Evolutionary conservation across 1,140 invertebrate species (phyloP).

Genomic region (Saccostrea cuccullata): DNA sequence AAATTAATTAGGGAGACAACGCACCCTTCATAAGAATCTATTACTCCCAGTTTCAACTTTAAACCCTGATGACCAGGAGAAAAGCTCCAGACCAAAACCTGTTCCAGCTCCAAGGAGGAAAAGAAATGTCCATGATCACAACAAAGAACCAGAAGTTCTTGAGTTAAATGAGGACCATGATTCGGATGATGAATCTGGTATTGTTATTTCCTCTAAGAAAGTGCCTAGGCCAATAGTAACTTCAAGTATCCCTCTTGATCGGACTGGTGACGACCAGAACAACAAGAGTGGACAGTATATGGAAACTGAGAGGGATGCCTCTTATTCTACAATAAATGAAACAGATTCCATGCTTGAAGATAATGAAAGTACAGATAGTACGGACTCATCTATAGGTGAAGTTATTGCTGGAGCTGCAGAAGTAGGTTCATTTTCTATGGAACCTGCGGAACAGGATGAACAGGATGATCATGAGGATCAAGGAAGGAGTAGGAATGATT

Average conservation of each 20-base stretch:
- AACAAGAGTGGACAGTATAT: neutral
- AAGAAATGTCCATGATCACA: neutral
- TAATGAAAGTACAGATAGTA: neutral
- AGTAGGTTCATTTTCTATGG: neutral
- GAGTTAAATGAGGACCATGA: neutral
- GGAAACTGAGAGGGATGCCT: slow-evolving; percentile 20
- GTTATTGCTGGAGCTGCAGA: neutral
- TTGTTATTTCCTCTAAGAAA: neutral
- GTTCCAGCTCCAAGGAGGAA: slow-evolving; percentile 6
- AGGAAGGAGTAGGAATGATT: neutral
- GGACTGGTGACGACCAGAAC: neutral
- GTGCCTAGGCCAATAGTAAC: slow-evolving; percentile 8
- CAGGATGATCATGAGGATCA: neutral
- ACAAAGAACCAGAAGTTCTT: neutral
- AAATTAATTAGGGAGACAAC: slow-evolving; percentile 14
- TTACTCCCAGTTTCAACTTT: slow-evolving; percentile 43
- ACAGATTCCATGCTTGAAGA: neutral
- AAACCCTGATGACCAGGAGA: neutral
- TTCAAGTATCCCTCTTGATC: neutral
- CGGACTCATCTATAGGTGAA: no score
- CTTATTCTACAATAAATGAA: neutral
- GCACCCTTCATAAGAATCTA: slow-evolving; percentile 53
- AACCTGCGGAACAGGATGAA: slow-evolving; percentile 1
- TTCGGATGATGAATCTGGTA: slow-evolving; percentile 17
- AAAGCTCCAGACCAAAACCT: neutral